These are phyloP conservation scores for Numenius phaeopus DNA, from an alignment of 2,797 vertebrate species.

Conservation along the genomic window DNA sequence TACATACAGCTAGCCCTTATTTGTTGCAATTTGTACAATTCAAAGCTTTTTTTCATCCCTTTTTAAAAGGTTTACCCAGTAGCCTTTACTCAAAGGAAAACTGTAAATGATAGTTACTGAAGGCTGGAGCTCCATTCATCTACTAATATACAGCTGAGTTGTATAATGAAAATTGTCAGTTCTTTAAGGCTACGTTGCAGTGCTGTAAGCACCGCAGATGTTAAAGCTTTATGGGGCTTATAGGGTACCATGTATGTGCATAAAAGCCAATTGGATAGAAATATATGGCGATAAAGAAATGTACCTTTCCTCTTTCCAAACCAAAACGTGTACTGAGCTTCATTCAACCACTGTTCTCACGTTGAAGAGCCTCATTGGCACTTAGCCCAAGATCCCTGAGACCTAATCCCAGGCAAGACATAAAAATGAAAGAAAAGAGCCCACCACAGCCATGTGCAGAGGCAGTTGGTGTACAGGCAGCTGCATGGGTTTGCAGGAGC, in stretches of 20 bases:
- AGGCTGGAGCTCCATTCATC: neutral
- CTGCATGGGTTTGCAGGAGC: accelerated
- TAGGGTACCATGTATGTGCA: neutral
- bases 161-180: neutral
- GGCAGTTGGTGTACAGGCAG: neutral
- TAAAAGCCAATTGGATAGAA: neutral
- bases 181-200: neutral
- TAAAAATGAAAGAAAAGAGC: neutral
- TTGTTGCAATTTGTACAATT: slow-evolving; percentile 37
- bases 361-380: neutral
- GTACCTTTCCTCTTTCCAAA: neutral
- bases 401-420: neutral
- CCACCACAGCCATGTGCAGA: accelerated
- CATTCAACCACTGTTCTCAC: neutral
- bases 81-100: slow-evolving; percentile 16
- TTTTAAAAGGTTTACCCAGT: neutral
- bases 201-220: neutral
- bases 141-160: neutral
- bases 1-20: neutral
- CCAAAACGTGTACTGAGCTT: neutral
- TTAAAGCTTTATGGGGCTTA: neutral
- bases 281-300: neutral
- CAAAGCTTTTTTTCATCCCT: neutral
- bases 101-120: neutral
- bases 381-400: too few species aligned